phyloP scores from a whole-genome alignment of 2,888 invertebrate species.

The Hypsopygia costalis region DNA sequence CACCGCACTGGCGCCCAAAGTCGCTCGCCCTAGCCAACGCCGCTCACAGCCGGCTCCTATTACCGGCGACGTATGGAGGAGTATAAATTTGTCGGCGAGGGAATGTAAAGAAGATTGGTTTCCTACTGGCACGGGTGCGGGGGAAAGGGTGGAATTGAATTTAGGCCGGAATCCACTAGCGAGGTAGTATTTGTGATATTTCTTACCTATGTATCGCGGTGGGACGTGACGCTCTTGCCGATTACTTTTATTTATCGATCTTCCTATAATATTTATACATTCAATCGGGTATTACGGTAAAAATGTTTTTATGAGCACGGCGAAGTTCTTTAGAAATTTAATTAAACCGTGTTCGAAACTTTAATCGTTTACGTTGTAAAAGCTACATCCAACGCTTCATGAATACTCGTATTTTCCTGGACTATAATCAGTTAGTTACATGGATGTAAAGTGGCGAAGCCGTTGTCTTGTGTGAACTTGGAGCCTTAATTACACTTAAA shows the following conservation, averaged over 20 bases:
- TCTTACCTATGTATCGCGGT: slow-evolving; percentile 54
- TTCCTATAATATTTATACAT: slow-evolving; percentile 14
- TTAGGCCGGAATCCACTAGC: slow-evolving; percentile 69
- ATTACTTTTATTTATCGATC: slow-evolving; percentile 55
- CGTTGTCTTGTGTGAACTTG: slow-evolving; percentile 36
- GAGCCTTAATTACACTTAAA: slow-evolving; percentile 67
- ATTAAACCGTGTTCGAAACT: no score
- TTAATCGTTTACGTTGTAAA: no score
- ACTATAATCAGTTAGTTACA: slow-evolving; percentile 1
- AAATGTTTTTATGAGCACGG: neutral
- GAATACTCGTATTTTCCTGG: no score
- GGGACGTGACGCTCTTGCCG: slow-evolving; percentile 56
- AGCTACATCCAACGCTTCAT: no score
- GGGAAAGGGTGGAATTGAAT: slow-evolving; percentile 74
- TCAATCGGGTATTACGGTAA: neutral
- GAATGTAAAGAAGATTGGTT: slow-evolving; percentile 78
- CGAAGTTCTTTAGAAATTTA: no score
- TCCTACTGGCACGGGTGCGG: slow-evolving; percentile 61
- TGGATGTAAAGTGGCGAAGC: slow-evolving; percentile 5
- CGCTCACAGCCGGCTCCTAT: slow-evolving; percentile 39
- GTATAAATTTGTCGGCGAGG: slow-evolving; percentile 77
- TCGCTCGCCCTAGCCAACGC: slow-evolving; percentile 17
- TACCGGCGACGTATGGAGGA: slow-evolving; percentile 67
- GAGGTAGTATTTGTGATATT: slow-evolving; percentile 64
- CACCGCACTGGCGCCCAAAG: slow-evolving; percentile 18